A percentile compares a stretch with the other conserved stretches of the same genome.
Evolutionary conservation across 2,888 invertebrate species (phyloP).

Genomic region (Drosophila greeni): DNA sequence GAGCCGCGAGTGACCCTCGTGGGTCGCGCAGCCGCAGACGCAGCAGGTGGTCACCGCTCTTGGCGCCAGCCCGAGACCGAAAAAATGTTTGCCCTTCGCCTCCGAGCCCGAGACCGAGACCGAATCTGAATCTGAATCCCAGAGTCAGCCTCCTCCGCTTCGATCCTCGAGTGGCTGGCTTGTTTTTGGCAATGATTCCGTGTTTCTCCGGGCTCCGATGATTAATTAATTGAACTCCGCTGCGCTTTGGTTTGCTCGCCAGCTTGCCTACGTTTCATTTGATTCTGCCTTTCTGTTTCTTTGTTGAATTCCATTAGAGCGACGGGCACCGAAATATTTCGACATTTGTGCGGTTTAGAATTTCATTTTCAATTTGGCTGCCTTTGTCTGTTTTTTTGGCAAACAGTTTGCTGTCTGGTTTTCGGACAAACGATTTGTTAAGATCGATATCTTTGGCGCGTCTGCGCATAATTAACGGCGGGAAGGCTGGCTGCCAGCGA

Average conservation of each 20-base stretch:
- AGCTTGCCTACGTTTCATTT: slow-evolving; percentile 61
- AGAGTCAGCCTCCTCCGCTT: slow-evolving; percentile 15
- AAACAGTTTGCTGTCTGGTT: slow-evolving; percentile 36
- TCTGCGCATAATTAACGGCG: slow-evolving; percentile 65
- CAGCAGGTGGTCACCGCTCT: slow-evolving; percentile 75
- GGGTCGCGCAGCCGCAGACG: slow-evolving; percentile 51
- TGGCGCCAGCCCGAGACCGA: slow-evolving; percentile 71
- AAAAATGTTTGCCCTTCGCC: slow-evolving; percentile 46
- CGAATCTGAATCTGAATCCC: slow-evolving; percentile 5
- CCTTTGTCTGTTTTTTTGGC: slow-evolving; percentile 28
- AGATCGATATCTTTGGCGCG: slow-evolving; percentile 72
- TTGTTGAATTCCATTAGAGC: slow-evolving; percentile 68
- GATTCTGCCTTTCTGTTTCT: slow-evolving; percentile 56
- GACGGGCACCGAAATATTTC: slow-evolving; percentile 61
- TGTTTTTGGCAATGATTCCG: slow-evolving; percentile 69
- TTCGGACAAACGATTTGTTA: slow-evolving; percentile 73
- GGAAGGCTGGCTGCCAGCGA: slow-evolving; percentile 27
- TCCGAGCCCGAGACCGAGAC: slow-evolving; percentile 3
- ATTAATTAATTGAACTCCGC: slow-evolving; percentile 68
- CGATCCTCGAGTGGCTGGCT: slow-evolving; percentile 25
- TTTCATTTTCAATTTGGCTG: slow-evolving; percentile 66
- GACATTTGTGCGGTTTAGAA: slow-evolving; percentile 72
- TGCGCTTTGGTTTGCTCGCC: slow-evolving; percentile 56
- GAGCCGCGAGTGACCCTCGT: slow-evolving; percentile 18
- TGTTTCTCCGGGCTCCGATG: slow-evolving; percentile 49